These are phyloP conservation scores for Coleophora flavipennella DNA, from an alignment of 2,888 invertebrate species.

Conservation along the genomic window DNA sequence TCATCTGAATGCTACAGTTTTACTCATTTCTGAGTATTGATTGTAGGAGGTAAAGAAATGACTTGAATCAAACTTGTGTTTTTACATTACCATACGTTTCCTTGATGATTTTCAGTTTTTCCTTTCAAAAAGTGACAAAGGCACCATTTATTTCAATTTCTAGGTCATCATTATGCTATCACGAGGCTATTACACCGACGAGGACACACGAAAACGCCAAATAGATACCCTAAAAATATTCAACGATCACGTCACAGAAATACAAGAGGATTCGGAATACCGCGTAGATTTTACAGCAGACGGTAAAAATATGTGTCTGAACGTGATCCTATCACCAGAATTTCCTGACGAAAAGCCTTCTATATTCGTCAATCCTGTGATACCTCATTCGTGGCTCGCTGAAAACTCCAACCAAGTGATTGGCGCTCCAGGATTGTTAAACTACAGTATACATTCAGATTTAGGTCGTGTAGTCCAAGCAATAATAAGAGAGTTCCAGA, in stretches of 20 bases:
- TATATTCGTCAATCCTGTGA: slow-evolving; percentile 76
- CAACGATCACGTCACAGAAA: slow-evolving; percentile 84
- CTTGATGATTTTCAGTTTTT: no score
- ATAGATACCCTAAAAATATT: slow-evolving; percentile 87
- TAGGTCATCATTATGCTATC: slow-evolving; percentile 56
- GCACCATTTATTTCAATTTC: no score
- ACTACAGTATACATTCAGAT: slow-evolving; percentile 85
- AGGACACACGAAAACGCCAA: slow-evolving; percentile 77
- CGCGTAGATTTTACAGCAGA: slow-evolving; percentile 79
- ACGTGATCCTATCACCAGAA: slow-evolving; percentile 76
- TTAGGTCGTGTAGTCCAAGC: slow-evolving; percentile 84
- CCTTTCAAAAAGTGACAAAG: no score
- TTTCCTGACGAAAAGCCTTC: slow-evolving; percentile 85
- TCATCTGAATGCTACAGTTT: no score
- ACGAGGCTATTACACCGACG: slow-evolving; percentile 68
- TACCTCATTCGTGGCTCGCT: slow-evolving; percentile 82
- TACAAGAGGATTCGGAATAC: slow-evolving; percentile 80
- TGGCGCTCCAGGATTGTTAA: slow-evolving; percentile 82
- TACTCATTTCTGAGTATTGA: no score
- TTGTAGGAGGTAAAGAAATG: no score
- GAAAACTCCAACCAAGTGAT: slow-evolving; percentile 78
- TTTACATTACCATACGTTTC: no score
- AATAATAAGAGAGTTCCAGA: slow-evolving; percentile 83
- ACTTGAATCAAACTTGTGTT: no score
- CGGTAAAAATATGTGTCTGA: slow-evolving; percentile 76